Evolutionary conservation across 2,113 vertebrate genomes (phyloP).

Genomic region (Gorsachius goisagi): DNA sequence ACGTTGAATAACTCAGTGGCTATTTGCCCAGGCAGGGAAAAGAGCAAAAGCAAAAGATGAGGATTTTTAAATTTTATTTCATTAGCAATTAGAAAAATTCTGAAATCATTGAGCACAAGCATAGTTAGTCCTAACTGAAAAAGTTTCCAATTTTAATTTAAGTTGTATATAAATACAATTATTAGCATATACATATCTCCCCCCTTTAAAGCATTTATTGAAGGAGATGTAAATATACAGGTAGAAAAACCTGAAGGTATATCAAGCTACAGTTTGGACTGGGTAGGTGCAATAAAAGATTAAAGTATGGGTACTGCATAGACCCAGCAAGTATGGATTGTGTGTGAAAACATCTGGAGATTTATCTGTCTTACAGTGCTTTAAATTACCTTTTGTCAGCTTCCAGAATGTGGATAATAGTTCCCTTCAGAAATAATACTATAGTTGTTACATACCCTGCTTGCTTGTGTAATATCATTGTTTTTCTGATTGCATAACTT

Average conservation of each 20-base stretch:
- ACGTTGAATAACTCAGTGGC: accelerated
- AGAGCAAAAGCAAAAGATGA: not conserved
- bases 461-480: not conserved
- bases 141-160: not conserved
- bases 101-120: not conserved
- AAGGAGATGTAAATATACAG: not conserved
- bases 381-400: not conserved
- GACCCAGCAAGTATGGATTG: not conserved
- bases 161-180: not conserved
- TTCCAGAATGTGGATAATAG: not conserved
- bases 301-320: not conserved
- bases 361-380: not conserved
- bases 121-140: not conserved
- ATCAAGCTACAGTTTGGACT: not conserved
- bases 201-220: not conserved
- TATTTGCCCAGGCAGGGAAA: not conserved
- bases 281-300: not conserved
- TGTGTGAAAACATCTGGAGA: not conserved
- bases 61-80: not conserved
- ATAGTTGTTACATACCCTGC: accelerated
- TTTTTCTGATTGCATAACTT: not conserved
- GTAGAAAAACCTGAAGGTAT: not conserved
- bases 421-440: not conserved
- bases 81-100: not conserved
- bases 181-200: not conserved